These are phyloP conservation scores for Athrips mouffetella DNA, from an alignment of 2,888 invertebrate genomes.

Conservation along the genomic window DNA sequence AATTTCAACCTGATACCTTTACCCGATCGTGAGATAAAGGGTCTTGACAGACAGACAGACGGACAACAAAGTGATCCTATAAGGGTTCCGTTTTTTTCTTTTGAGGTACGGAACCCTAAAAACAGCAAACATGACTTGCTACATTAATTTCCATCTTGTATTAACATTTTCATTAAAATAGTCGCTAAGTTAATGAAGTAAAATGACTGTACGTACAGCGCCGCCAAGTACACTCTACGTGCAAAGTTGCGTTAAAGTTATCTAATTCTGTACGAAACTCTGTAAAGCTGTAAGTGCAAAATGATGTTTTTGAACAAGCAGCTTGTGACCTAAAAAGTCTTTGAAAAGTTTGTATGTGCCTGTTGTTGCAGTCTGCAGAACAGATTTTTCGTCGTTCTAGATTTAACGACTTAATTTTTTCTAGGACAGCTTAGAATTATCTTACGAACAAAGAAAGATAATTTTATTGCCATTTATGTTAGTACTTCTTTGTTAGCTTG, in stretches of 20 bases:
- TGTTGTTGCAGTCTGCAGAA: not conserved
- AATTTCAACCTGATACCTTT: too few species aligned
- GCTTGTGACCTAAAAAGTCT: not conserved
- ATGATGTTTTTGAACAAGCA: slow-evolving; percentile 7
- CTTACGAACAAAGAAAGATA: too few species aligned
- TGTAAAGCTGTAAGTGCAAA: slow-evolving; percentile 5
- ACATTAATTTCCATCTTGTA: not conserved
- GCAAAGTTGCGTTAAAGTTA: slow-evolving; percentile 5
- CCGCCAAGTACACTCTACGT: slow-evolving; percentile 3
- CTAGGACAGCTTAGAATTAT: too few species aligned
- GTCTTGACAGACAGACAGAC: too few species aligned
- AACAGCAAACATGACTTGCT: not conserved
- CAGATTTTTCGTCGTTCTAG: not conserved
- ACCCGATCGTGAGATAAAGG: too few species aligned
- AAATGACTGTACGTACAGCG: slow-evolving; percentile 4
- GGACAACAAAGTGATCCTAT: too few species aligned
- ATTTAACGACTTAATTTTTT: not conserved
- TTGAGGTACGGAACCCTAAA: too few species aligned
- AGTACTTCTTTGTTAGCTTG: too few species aligned
- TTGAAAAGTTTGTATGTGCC: not conserved
- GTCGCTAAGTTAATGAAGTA: slow-evolving; percentile 6
- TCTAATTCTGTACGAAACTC: slow-evolving; percentile 2
- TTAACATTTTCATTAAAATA: slow-evolving; percentile 6
- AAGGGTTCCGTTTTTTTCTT: too few species aligned
- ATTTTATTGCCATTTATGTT: too few species aligned